These are phyloP conservation scores for Drosophila willistoni DNA, from an alignment of 1,140 invertebrate species.

Conservation along the genomic window DNA sequence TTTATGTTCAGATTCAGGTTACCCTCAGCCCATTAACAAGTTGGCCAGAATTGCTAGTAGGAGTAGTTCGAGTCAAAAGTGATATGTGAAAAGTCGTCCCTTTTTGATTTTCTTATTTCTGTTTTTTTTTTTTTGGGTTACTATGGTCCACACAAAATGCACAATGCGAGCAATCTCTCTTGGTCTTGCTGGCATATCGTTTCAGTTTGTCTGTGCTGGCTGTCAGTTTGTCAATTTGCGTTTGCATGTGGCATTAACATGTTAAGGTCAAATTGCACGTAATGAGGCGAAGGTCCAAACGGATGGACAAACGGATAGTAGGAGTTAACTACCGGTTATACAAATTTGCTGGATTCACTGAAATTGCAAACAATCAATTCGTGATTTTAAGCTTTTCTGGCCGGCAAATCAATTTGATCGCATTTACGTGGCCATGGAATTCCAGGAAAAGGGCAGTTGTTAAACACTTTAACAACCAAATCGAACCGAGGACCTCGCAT, in stretches of 20 bases:
- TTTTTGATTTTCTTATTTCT: conserved; percentile 21
- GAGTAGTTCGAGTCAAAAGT: conserved; percentile 4
- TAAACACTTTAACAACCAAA: neutral
- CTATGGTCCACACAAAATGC: conserved; percentile 33
- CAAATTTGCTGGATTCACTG: conserved; percentile 2
- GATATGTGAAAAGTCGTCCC: conserved; percentile 23
- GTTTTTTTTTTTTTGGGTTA: no score
- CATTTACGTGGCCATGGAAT: no score
- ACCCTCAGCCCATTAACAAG: conserved; percentile 59
- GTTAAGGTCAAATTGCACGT: conserved; percentile 64
- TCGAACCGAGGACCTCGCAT: neutral
- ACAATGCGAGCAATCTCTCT: conserved; percentile 46
- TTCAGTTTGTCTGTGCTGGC: conserved; percentile 31
- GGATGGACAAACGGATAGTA: conserved; percentile 3
- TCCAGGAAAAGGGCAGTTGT: neutral
- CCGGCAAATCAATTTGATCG: neutral
- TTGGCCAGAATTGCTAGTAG: neutral
- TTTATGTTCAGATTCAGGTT: conserved; percentile 52
- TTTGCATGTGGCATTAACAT: conserved; percentile 64
- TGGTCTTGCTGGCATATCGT: conserved; percentile 27
- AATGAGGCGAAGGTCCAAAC: conserved; percentile 37
- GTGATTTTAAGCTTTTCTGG: neutral
- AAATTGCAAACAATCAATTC: neutral
- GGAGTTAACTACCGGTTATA: neutral
- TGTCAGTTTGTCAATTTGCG: conserved; percentile 22